Evolutionary conservation across 2,888 invertebrate species (phyloP).

Genomic region (Torymus texanus): DNA sequence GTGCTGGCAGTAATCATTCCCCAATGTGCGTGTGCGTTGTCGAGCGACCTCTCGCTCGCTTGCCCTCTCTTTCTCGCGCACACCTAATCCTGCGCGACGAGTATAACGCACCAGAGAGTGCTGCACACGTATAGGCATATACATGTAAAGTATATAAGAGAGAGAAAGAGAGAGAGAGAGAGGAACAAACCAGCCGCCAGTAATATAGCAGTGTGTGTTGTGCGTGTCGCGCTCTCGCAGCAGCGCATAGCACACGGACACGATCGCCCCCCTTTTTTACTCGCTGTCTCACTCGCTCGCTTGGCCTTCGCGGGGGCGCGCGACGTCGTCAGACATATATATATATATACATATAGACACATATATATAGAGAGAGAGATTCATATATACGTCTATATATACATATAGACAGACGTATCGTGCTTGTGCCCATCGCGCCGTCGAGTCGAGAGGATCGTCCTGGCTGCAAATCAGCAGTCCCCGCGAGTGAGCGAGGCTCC

Average conservation of each 20-base stretch:
- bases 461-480: no score
- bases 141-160: not conserved
- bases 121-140: not conserved
- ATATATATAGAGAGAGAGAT: no score
- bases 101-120: not conserved
- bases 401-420: no score
- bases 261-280: no score
- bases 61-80: slow-evolving; percentile 14
- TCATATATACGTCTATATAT: no score
- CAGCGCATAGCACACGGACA: no score
- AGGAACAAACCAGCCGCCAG: no score
- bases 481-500: no score
- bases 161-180: not conserved
- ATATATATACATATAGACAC: not conserved
- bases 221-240: no score
- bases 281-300: not conserved
- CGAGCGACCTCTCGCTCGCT: slow-evolving; percentile 60
- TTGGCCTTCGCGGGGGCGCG: slow-evolving; percentile 12
- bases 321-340: slow-evolving; percentile 45
- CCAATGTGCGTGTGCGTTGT: slow-evolving; percentile 58
- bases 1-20: slow-evolving; percentile 73
- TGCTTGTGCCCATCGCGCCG: no score
- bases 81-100: not conserved
- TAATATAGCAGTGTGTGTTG: no score
- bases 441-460: no score